phyloP scores from a whole-genome alignment of 2,797 vertebrate species.

The Sylvilagus floridanus region DNA sequence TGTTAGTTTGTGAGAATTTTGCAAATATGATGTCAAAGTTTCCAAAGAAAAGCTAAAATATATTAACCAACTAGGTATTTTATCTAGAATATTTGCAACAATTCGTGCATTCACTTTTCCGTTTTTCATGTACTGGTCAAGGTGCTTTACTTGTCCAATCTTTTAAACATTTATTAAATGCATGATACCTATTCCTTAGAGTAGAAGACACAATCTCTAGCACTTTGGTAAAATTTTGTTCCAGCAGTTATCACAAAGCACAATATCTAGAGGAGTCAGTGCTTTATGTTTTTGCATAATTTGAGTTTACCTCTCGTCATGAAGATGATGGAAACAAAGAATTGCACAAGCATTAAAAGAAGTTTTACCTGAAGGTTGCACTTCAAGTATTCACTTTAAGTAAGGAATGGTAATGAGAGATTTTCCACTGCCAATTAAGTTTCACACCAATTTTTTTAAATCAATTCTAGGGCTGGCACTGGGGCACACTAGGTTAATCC shows the following conservation, averaged over 20 bases:
- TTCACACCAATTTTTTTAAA: background rate
- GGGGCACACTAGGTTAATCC: too few relatives aligned
- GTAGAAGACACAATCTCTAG: background rate
- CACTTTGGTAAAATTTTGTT: background rate
- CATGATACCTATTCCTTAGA: background rate
- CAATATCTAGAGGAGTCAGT: background rate
- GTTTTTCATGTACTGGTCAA: background rate
- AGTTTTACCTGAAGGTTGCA: background rate
- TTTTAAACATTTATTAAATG: background rate
- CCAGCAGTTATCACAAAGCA: background rate
- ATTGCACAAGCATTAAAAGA: background rate
- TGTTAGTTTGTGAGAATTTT: background rate
- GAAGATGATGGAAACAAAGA: background rate
- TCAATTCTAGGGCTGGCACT: too few relatives aligned
- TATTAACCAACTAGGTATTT: background rate
- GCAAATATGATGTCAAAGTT: background rate
- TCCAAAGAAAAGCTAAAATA: background rate
- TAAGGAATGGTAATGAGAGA: background rate
- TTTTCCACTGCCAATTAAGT: background rate
- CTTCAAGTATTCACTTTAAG: background rate
- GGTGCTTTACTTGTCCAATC: background rate
- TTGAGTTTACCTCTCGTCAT: background rate
- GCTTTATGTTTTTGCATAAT: background rate
- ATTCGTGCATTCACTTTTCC: background rate
- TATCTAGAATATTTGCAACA: background rate